Evolutionary conservation across 1,140 invertebrate genomes (phyloP).

Genomic region (Drosophila pruinosa): DNA sequence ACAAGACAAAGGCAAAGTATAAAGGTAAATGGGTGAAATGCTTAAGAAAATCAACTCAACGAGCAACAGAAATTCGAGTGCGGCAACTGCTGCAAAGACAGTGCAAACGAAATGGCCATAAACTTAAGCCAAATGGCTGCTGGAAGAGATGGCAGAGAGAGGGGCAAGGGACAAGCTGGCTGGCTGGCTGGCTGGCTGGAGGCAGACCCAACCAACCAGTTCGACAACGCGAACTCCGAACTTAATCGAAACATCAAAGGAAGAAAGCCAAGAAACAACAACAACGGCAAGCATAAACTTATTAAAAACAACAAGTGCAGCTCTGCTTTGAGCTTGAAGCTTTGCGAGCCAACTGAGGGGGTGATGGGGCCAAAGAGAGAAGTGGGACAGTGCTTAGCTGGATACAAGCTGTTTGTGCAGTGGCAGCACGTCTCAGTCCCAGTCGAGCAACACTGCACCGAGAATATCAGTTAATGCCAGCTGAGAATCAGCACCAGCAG

Average conservation of each 20-base stretch:
- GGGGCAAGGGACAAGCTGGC: not conserved
- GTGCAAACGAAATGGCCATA: constrained; percentile 74
- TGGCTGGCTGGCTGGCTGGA: not conserved
- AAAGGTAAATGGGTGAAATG: constrained; percentile 78
- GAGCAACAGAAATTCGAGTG: constrained; percentile 39
- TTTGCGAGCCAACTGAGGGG: not conserved
- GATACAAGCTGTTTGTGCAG: constrained; percentile 61
- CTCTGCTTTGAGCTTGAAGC: constrained; percentile 24
- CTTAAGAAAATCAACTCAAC: constrained; percentile 74
- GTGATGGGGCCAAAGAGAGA: not conserved
- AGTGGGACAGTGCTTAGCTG: not conserved
- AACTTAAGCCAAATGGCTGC: constrained; percentile 71
- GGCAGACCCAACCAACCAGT: constrained; percentile 67
- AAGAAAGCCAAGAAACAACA: constrained; percentile 24
- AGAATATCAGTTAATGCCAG: constrained; percentile 71
- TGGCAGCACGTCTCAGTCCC: constrained; percentile 64
- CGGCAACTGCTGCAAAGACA: constrained; percentile 57
- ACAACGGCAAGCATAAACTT: constrained; percentile 63
- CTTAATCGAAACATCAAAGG: constrained; percentile 80
- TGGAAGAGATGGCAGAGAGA: not conserved
- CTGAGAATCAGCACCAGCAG: constrained; percentile 28
- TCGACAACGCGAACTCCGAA: constrained; percentile 76
- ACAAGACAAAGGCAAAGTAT: constrained; percentile 51
- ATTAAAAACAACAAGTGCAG: constrained; percentile 82
- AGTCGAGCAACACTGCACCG: constrained; percentile 52